Conservation (phyloP, 1,140 invertebrate genomes). For the Drosophila subobscura region DNA sequence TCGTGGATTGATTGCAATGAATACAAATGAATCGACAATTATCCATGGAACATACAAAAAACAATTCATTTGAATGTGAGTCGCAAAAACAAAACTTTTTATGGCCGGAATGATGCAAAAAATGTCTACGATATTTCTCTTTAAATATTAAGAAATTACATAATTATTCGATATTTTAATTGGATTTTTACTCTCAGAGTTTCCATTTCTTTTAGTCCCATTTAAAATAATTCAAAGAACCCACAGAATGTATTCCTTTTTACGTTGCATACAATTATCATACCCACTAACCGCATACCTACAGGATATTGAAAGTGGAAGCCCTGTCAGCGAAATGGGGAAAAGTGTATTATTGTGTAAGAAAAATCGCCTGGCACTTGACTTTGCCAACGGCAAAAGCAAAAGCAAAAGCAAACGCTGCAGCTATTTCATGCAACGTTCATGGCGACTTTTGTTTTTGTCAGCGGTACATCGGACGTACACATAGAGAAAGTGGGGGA, state of each 20-base stretch:
- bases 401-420: slow-evolving; percentile 27
- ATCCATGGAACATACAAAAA: not conserved
- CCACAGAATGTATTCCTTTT: not conserved
- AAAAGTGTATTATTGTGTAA: slow-evolving; percentile 81
- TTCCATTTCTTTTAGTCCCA: too few relatives aligned
- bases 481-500: slow-evolving; percentile 3
- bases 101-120: too few relatives aligned
- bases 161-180: too few relatives aligned
- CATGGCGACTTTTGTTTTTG: slow-evolving; percentile 78
- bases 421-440: slow-evolving; percentile 77
- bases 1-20: too few relatives aligned
- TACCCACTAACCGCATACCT: not conserved
- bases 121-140: too few relatives aligned
- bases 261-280: slow-evolving; percentile 9
- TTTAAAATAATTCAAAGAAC: too few relatives aligned
- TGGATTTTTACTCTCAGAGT: too few relatives aligned
- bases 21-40: too few relatives aligned
- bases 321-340: slow-evolving; percentile 71
- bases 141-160: too few relatives aligned
- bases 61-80: too few relatives aligned
- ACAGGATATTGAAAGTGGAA: slow-evolving; percentile 38
- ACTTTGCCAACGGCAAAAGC: slow-evolving; percentile 56
- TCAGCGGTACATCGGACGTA: slow-evolving; percentile 37
- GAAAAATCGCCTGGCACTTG: slow-evolving; percentile 77
- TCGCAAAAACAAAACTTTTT: too few relatives aligned